Percentiles rank a stretch among this genome's conserved stretches.
Conservation (phyloP, 2,888 invertebrate species). For the Tinea semifulvella region DNA sequence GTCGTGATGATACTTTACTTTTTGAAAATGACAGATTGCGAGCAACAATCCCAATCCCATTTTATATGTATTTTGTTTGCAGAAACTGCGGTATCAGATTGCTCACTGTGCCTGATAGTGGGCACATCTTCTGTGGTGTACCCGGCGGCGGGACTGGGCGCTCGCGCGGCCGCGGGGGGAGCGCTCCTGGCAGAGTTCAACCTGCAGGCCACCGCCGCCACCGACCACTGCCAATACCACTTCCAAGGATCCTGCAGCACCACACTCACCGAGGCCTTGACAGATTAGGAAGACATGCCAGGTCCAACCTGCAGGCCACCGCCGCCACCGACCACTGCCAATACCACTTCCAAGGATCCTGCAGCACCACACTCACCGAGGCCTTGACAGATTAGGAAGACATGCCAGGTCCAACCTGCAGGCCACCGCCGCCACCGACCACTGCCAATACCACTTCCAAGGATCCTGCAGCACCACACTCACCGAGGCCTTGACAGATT, state of each 20-base stretch:
- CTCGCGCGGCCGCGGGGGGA: constrained; percentile 75
- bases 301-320: constrained; percentile 45
- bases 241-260: constrained; percentile 57
- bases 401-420: constrained; percentile 46
- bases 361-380: constrained; percentile 45
- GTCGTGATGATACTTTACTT: too few relatives aligned
- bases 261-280: constrained; percentile 43
- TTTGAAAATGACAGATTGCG: too few relatives aligned
- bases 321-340: constrained; percentile 49
- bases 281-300: constrained; percentile 35
- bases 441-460: constrained; percentile 55
- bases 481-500: constrained; percentile 40
- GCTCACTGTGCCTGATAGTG: constrained; percentile 83
- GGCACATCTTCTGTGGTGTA: constrained; percentile 90
- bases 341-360: constrained; percentile 56
- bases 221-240: constrained; percentile 48
- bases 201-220: constrained; percentile 50
- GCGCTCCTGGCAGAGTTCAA: constrained; percentile 48
- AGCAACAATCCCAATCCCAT: too few relatives aligned
- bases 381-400: constrained; percentile 35
- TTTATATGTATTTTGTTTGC: too few relatives aligned
- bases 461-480: constrained; percentile 53
- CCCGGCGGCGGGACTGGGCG: constrained; percentile 89
- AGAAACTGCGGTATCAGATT: constrained; percentile 71
- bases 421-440: constrained; percentile 45